These are phyloP conservation scores for Achlya flavicornis DNA, from an alignment of 2,888 invertebrate species.

Conservation along the genomic window DNA sequence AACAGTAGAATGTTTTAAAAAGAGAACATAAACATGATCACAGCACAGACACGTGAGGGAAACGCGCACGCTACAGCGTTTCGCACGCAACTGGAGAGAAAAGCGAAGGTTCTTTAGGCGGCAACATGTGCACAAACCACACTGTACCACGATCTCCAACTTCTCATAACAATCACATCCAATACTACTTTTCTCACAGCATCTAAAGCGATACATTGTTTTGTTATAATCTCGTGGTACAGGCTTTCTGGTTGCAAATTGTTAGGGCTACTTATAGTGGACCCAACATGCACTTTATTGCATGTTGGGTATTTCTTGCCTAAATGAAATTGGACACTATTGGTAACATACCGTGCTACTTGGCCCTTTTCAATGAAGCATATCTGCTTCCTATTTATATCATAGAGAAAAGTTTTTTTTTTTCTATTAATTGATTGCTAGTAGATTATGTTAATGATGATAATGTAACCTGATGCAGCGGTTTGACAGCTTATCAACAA, in stretches of 20 bases:
- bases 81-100: conserved; percentile 20
- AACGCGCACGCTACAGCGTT: conserved; percentile 18
- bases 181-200: neutral
- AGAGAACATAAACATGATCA: conserved; percentile 6
- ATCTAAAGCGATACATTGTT: neutral
- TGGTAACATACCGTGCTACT: neutral
- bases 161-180: neutral
- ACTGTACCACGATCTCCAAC: neutral
- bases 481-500: too few relatives aligned
- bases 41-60: conserved; percentile 5
- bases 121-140: conserved; percentile 8
- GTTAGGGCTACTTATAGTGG: conserved; percentile 25
- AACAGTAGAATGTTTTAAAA: neutral
- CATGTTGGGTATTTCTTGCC: conserved; percentile 7
- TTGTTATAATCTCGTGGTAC: neutral
- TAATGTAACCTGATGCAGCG: too few relatives aligned
- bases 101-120: conserved; percentile 12
- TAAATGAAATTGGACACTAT: conserved; percentile 24
- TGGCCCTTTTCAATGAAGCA: conserved; percentile 3
- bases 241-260: conserved; percentile 9
- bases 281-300: conserved; percentile 15
- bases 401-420: too few relatives aligned
- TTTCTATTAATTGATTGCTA: too few relatives aligned
- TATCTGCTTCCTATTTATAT: neutral
- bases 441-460: neutral